Conservation (phyloP, 2,113 vertebrate species). For the Phalacrocorax carbo region DNA sequence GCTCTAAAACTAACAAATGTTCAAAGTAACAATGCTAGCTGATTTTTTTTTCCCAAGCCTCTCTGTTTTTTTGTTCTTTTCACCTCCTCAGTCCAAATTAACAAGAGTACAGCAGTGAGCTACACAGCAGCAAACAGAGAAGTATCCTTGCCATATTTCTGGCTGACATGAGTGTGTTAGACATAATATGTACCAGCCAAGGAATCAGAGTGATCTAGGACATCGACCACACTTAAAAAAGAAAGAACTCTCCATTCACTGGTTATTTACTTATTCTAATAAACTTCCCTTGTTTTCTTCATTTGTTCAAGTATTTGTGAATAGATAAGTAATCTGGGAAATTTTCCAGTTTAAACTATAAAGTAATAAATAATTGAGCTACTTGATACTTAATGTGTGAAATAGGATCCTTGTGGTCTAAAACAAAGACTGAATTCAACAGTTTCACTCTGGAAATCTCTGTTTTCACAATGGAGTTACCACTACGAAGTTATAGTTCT, state of each 20-base stretch:
- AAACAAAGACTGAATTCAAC: conserved; percentile 27
- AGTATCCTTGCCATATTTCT: background rate
- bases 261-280: conserved; percentile 13
- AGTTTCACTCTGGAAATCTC: background rate
- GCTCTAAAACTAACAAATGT: background rate
- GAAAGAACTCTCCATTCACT: background rate
- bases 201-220: background rate
- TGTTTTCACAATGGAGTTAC: background rate
- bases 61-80: background rate
- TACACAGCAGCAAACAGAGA: background rate
- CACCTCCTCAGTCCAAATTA: background rate
- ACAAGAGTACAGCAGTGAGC: background rate
- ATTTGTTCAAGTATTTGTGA: background rate
- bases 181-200: background rate
- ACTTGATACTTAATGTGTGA: background rate
- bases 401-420: conserved; percentile 5
- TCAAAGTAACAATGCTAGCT: background rate
- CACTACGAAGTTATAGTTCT: conserved; percentile 3
- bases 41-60: background rate
- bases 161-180: background rate
- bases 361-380: conserved; percentile 19
- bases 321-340: conserved; percentile 19
- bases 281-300: background rate
- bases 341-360: conserved; percentile 7
- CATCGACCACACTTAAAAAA: background rate